Conservation (phyloP, 2,113 vertebrate genomes). For the Collichthys lucidus region DNA sequence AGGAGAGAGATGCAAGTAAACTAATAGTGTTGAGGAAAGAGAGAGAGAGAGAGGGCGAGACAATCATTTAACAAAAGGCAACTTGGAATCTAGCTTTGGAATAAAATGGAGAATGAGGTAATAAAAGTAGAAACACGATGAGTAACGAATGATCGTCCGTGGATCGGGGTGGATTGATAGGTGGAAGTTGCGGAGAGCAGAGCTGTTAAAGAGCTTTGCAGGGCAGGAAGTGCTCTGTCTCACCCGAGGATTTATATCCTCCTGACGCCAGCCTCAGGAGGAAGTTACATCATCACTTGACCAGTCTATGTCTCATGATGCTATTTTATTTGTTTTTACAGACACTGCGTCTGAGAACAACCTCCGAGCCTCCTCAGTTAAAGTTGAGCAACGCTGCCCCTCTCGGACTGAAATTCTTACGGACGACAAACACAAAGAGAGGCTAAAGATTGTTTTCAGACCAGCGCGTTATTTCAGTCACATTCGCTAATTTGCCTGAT, state of each 20-base stretch:
- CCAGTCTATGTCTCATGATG: slow-evolving; percentile 87
- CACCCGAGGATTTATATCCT: slow-evolving; percentile 61
- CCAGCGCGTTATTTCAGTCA: slow-evolving; percentile 51
- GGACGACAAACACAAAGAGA: slow-evolving; percentile 26
- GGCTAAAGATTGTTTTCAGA: slow-evolving; percentile 64
- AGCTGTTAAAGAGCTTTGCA: slow-evolving; percentile 71
- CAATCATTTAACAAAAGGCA: slow-evolving; percentile 72
- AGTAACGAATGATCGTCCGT: slow-evolving; percentile 50
- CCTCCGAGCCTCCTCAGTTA: slow-evolving; percentile 26
- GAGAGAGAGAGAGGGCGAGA: slow-evolving; percentile 42
- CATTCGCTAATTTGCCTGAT: slow-evolving; percentile 58
- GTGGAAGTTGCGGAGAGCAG: slow-evolving; percentile 25
- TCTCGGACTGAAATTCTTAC: slow-evolving; percentile 17
- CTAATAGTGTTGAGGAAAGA: slow-evolving; percentile 17
- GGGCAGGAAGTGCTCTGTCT: slow-evolving; percentile 77
- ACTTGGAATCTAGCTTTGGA: slow-evolving; percentile 78
- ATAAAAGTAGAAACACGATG: slow-evolving; percentile 65
- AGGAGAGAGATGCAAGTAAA: slow-evolving; percentile 50
- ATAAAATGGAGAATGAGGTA: slow-evolving; percentile 77
- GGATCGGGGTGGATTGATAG: slow-evolving; percentile 45
- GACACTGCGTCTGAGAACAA: slow-evolving; percentile 64
- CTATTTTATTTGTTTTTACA: slow-evolving; percentile 48
- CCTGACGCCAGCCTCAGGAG: slow-evolving; percentile 90
- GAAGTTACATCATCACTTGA: slow-evolving; percentile 88
- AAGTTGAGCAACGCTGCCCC: neutral